These are phyloP conservation scores for Temnopleurus reevesii DNA, from an alignment of 53 echinoderm and acorn worm species.

Conservation along the genomic window DNA sequence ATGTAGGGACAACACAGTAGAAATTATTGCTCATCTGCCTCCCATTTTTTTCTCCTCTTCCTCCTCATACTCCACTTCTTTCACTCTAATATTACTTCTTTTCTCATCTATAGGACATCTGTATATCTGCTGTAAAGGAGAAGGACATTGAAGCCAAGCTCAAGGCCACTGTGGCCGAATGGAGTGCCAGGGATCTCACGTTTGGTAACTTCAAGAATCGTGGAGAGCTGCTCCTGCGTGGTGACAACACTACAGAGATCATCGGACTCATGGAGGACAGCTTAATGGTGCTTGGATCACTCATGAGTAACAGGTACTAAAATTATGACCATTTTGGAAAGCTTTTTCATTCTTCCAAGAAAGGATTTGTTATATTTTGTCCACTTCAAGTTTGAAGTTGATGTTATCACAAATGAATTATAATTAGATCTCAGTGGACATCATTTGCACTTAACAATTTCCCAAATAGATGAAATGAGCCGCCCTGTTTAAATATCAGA, in stretches of 20 bases:
- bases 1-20: slow-evolving; percentile 89
- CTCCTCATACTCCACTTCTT: no score
- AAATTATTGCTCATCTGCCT: no score
- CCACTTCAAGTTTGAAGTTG: no score
- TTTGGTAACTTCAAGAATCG: slow-evolving; percentile 99
- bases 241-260: slow-evolving; percentile 96
- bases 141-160: slow-evolving; percentile 99
- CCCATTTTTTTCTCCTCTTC: no score
- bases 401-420: no score
- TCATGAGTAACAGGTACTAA: slow-evolving; percentile 97
- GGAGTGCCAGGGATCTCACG: slow-evolving; percentile 90
- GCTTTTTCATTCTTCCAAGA: no score
- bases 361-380: no score
- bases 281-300: slow-evolving; percentile 95
- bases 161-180: slow-evolving; percentile 91
- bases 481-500: no score
- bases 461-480: no score
- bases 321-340: no score
- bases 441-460: no score
- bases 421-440: no score
- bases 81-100: neutral
- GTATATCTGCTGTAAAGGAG: slow-evolving; percentile 99
- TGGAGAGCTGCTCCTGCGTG: slow-evolving; percentile 97
- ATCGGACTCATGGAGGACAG: slow-evolving; percentile 98
- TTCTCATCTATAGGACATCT: slow-evolving; percentile 78